A percentile compares a stretch with the other conserved stretches of the same genome.
Evolutionary conservation across 2,797 vertebrate genomes (phyloP).

Genomic region (Anguilla marmorata): DNA sequence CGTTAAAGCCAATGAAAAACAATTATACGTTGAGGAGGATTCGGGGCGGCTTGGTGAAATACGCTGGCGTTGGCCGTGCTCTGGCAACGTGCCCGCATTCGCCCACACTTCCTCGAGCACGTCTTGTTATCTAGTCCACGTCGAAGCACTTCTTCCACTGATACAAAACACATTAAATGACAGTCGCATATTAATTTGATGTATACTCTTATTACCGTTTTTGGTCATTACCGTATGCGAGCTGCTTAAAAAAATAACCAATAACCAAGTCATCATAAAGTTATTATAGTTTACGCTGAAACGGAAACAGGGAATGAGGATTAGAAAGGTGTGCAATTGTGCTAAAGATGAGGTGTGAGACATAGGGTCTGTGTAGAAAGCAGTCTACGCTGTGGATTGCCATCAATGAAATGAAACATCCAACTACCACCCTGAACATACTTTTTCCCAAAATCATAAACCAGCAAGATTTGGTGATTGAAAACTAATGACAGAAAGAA

Average conservation of each 20-base stretch:
- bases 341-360: background rate
- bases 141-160: conserved; percentile 29
- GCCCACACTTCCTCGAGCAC: background rate
- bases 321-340: background rate
- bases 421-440: background rate
- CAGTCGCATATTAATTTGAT: conserved; percentile 44
- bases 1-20: conserved; percentile 85
- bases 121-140: conserved; percentile 40
- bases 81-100: conserved; percentile 23
- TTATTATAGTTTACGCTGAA: background rate
- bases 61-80: conserved; percentile 54
- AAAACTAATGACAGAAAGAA: background rate
- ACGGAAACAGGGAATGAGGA: background rate
- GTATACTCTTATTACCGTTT: conserved; percentile 32
- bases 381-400: background rate
- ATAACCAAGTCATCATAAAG: background rate
- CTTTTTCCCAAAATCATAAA: background rate
- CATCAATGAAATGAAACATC: background rate
- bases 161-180: conserved; percentile 31
- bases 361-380: too few species aligned
- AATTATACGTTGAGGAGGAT: conserved; percentile 59
- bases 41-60: conserved; percentile 58
- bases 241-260: conserved; percentile 23
- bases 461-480: too few species aligned
- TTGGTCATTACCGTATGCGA: background rate